These are phyloP conservation scores for Drosophila sordidula DNA, from an alignment of 2,888 invertebrate species.

Conservation along the genomic window DNA sequence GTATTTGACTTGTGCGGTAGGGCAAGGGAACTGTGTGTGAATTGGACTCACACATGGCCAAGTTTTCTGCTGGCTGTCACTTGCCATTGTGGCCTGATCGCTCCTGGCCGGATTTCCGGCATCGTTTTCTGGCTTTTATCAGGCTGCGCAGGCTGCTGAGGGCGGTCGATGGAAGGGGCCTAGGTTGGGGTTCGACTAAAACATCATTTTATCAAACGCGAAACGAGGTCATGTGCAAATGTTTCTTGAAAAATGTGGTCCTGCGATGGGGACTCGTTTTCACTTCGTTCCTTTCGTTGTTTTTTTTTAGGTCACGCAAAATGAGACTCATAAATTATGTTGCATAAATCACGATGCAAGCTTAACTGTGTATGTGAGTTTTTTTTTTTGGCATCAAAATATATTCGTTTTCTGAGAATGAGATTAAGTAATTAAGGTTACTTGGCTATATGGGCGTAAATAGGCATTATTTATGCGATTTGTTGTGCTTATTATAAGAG, in stretches of 20 bases:
- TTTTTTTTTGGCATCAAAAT: not conserved
- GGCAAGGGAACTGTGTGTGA: not conserved
- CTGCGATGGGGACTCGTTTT: slow-evolving; percentile 16
- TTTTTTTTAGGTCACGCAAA: slow-evolving; percentile 35
- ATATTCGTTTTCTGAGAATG: slow-evolving; percentile 5
- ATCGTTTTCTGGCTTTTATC: slow-evolving; percentile 52
- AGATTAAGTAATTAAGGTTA: slow-evolving; percentile 32
- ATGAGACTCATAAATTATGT: slow-evolving; percentile 69
- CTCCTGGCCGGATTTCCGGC: slow-evolving; percentile 55
- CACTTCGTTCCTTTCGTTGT: slow-evolving; percentile 10
- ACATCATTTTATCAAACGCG: slow-evolving; percentile 65
- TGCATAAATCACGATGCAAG: slow-evolving; percentile 65
- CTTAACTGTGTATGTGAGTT: not conserved
- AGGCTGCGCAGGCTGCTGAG: slow-evolving; percentile 7
- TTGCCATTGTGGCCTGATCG: slow-evolving; percentile 42
- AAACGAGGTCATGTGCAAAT: slow-evolving; percentile 67
- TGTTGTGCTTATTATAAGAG: slow-evolving; percentile 2
- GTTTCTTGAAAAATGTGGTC: slow-evolving; percentile 49
- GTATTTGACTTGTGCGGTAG: slow-evolving; percentile 11
- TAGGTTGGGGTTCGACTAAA: slow-evolving; percentile 7
- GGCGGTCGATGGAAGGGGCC: not conserved
- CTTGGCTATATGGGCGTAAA: slow-evolving; percentile 1
- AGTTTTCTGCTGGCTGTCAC: slow-evolving; percentile 37
- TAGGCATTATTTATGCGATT: slow-evolving; percentile 26
- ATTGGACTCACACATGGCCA: slow-evolving; percentile 29